A percentile compares a stretch with the other conserved stretches of the same genome.
phyloP scores from a whole-genome alignment of 1,140 invertebrate genomes.

The Scaptomyza montana region DNA sequence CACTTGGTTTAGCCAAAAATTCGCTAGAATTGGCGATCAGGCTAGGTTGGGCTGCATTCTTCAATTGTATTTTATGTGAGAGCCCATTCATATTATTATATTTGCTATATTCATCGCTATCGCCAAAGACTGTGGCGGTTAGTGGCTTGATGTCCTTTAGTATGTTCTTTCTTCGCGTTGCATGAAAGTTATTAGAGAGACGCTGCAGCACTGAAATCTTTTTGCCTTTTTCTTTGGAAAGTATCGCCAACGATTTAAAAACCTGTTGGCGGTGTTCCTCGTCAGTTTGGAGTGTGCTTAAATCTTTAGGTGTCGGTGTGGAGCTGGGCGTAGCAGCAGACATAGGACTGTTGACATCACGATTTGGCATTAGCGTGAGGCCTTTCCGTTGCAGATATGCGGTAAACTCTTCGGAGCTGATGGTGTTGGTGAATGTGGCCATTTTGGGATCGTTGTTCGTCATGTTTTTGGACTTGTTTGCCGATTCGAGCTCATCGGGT shows the following conservation, averaged over 20 bases:
- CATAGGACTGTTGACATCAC: constrained; percentile 36
- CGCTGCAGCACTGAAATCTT: constrained; percentile 78
- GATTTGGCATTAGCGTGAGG: constrained; percentile 62
- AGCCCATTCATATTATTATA: constrained; percentile 23
- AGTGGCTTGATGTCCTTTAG: constrained; percentile 45
- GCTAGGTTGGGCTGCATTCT: background rate
- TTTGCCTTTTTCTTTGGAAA: constrained; percentile 63
- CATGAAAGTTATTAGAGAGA: constrained; percentile 70
- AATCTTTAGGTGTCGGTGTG: constrained; percentile 9
- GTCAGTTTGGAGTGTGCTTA: constrained; percentile 16
- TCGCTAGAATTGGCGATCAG: too few species aligned
- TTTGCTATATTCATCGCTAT: constrained; percentile 2
- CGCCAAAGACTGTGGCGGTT: constrained; percentile 34
- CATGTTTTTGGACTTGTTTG: background rate
- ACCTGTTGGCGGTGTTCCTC: constrained; percentile 53
- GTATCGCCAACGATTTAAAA: constrained; percentile 47
- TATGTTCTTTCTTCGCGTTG: constrained; percentile 69
- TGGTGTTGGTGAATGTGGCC: constrained; percentile 78
- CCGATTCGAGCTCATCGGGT: background rate
- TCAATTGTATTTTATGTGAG: background rate
- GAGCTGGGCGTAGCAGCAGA: constrained; percentile 1
- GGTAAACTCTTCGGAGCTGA: constrained; percentile 81
- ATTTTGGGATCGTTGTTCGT: background rate
- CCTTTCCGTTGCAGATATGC: constrained; percentile 79
- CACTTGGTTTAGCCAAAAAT: too few species aligned